phyloP scores from a whole-genome alignment of 2,113 vertebrate genomes.

The Oxyruncus cristatus region DNA sequence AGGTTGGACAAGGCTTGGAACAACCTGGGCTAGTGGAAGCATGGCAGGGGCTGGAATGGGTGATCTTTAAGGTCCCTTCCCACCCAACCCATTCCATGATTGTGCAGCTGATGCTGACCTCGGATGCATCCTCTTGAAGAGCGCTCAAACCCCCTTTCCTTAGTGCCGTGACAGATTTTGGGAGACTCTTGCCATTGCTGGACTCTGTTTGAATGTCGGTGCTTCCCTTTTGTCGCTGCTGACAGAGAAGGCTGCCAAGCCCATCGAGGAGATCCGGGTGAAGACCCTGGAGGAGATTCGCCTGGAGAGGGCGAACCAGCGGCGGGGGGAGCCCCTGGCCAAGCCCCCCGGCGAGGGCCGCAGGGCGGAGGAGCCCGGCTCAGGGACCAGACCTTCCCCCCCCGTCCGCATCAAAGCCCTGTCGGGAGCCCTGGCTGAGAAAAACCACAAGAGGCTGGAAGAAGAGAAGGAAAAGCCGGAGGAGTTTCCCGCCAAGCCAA shows the following conservation, averaged over 20 bases:
- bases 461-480: conserved; percentile 67
- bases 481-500: conserved; percentile 10
- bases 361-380: conserved; percentile 31
- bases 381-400: conserved; percentile 24
- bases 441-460: conserved; percentile 74
- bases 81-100: not conserved
- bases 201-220: not conserved
- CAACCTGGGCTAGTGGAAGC: accelerated
- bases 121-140: not conserved
- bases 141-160: not conserved
- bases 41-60: not conserved
- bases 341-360: conserved; percentile 22
- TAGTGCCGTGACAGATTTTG: not conserved
- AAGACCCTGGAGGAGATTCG: conserved; percentile 94
- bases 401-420: conserved; percentile 70
- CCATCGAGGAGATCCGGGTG: conserved; percentile 79
- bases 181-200: not conserved
- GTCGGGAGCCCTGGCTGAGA: conserved; percentile 78
- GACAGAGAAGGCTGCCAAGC: conserved; percentile 63
- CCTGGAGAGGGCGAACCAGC: conserved; percentile 82
- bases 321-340: conserved; percentile 55
- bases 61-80: not conserved
- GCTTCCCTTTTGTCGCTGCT: not conserved
- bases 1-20: not conserved
- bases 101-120: not conserved